Percentiles rank a stretch among this genome's conserved stretches.
Evolutionary conservation across 2,113 vertebrate species (phyloP).

Genomic region (Cochlearius cochlearius): DNA sequence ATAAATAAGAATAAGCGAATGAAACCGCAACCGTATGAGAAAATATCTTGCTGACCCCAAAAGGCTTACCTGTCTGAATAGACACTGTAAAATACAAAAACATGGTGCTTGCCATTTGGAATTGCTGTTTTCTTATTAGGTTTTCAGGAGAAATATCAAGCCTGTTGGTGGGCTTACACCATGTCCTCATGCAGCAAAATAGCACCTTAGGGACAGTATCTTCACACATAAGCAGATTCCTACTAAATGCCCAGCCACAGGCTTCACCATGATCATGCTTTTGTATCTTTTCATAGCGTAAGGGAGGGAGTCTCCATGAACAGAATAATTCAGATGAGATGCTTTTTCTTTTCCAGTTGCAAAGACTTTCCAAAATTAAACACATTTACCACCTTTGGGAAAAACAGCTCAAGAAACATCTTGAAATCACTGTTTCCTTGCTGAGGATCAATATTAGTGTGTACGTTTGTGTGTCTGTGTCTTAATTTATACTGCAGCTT

Average conservation of each 20-base stretch:
- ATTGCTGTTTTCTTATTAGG: background rate
- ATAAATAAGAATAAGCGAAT: background rate
- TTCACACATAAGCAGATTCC: background rate
- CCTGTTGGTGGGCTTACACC: background rate
- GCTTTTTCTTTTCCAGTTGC: background rate
- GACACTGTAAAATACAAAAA: background rate
- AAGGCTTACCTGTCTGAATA: background rate
- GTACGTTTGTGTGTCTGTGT: background rate
- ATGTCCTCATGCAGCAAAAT: background rate
- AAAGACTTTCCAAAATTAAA: background rate
- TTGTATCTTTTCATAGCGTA: background rate
- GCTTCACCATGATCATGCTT: background rate
- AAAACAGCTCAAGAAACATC: background rate
- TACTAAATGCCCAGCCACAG: background rate
- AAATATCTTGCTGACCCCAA: background rate
- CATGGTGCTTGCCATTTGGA: background rate
- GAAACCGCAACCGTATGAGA: background rate
- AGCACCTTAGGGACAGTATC: background rate
- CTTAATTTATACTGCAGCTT: background rate
- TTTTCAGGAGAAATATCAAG: background rate
- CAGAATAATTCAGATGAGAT: background rate
- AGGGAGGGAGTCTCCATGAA: background rate
- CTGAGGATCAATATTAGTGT: background rate
- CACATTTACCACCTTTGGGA: background rate
- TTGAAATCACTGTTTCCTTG: background rate